These are phyloP conservation scores for Mionectes olivaceus DNA, from an alignment of 2,797 vertebrate species.

Conservation along the genomic window DNA sequence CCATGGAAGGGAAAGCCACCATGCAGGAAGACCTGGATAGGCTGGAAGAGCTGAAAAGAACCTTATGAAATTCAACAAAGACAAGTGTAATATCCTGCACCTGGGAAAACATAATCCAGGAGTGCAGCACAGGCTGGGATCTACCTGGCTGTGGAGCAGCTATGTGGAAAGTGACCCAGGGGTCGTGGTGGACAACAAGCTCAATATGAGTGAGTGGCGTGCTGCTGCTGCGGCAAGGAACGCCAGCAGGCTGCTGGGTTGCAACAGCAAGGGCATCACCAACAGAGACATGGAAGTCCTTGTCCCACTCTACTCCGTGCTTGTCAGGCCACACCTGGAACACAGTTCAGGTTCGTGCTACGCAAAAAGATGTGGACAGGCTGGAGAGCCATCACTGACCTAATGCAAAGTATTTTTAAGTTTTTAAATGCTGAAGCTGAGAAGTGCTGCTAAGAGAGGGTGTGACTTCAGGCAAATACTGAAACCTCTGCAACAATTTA, in stretches of 20 bases:
- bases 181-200: neutral
- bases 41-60: neutral
- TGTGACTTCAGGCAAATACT: neutral
- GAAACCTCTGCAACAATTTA: neutral
- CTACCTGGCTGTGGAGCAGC: neutral
- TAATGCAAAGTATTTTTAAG: neutral
- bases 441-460: neutral
- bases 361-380: neutral
- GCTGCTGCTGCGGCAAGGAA: neutral
- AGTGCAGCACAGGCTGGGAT: neutral
- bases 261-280: neutral
- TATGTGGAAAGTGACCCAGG: neutral
- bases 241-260: fast-evolving
- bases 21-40: neutral
- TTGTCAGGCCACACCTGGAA: neutral
- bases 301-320: neutral
- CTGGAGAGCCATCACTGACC: neutral
- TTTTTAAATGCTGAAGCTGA: neutral
- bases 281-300: neutral
- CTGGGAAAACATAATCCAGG: neutral
- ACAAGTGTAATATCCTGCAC: neutral
- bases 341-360: neutral
- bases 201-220: neutral
- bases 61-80: neutral
- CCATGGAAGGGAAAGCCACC: neutral